phyloP scores from a whole-genome alignment of 2,888 invertebrate genomes.

The Branchellion lobata region DNA sequence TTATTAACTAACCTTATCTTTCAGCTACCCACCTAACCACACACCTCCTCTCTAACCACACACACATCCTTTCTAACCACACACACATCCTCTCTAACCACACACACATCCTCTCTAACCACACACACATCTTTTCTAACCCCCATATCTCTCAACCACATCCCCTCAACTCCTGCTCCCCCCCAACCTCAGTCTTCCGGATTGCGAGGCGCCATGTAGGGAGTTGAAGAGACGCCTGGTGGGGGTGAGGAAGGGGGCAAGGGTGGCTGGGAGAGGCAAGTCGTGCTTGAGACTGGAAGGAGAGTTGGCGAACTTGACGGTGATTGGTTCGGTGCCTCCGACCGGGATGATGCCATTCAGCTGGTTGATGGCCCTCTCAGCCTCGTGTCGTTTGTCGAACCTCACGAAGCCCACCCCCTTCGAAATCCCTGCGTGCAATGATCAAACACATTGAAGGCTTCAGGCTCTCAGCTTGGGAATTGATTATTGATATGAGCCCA shows the following conservation, averaged over 20 bases:
- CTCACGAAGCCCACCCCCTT: constrained; percentile 91
- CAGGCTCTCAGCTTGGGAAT: background rate
- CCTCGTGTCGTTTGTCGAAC: constrained; percentile 85
- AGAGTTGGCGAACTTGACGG: constrained; percentile 90
- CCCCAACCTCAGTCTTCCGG: constrained; percentile 59
- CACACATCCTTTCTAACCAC: no score
- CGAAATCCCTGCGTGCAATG: constrained; percentile 71
- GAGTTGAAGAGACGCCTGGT: constrained; percentile 72
- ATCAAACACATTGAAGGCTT: no score
- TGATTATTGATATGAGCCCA: no score
- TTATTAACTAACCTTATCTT: no score
- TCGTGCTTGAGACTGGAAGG: constrained; percentile 65
- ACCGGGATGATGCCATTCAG: constrained; percentile 84
- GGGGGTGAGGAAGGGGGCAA: constrained; percentile 62
- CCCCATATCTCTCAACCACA: no score
- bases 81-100: no score
- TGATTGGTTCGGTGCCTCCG: constrained; percentile 82
- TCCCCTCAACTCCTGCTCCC: background rate
- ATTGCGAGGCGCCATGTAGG: constrained; percentile 74
- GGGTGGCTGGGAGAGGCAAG: constrained; percentile 55
- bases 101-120: background rate
- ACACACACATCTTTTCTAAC: no score
- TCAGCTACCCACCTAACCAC: no score
- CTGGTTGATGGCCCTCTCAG: constrained; percentile 85
- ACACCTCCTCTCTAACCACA: no score